A percentile compares a stretch with the other conserved stretches of the same genome.
These are phyloP conservation scores for Aselliscus stoliczkanus DNA, from an alignment of 2,797 vertebrate species.

Conservation along the genomic window DNA sequence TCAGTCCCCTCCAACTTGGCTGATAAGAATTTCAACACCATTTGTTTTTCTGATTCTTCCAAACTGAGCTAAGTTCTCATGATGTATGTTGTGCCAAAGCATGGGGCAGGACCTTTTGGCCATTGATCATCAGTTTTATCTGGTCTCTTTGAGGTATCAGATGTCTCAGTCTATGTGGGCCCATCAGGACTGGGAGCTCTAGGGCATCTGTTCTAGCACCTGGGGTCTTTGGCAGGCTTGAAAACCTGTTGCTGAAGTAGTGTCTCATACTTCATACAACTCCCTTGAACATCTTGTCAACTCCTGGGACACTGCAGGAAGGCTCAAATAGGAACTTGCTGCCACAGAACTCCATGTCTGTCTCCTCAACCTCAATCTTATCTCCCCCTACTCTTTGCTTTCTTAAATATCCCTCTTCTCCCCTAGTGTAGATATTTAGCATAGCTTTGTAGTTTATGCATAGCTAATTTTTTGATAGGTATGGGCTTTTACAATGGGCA, in stretches of 20 bases:
- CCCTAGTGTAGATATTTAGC: background rate
- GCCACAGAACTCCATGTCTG: background rate
- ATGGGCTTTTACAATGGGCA: background rate
- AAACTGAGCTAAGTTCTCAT: no score
- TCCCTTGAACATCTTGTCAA: background rate
- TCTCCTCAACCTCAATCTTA: background rate
- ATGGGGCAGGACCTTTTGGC: background rate
- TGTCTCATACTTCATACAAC: background rate
- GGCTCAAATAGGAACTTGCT: no score
- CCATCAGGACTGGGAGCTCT: background rate
- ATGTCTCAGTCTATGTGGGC: background rate
- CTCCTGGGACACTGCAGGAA: background rate
- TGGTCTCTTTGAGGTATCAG: background rate
- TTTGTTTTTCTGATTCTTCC: background rate
- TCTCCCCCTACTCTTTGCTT: background rate
- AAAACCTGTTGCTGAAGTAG: rapidly evolving
- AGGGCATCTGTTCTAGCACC: background rate
- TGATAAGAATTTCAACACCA: background rate
- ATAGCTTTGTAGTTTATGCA: background rate
- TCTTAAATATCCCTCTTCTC: background rate
- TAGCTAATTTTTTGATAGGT: background rate
- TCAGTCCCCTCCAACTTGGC: background rate
- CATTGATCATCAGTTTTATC: background rate
- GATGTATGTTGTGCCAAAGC: background rate
- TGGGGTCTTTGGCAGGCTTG: background rate